A percentile compares a stretch with the other conserved stretches of the same genome.
Conservation (phyloP, 2,113 vertebrate genomes). For the Dasyurus viverrinus region DNA sequence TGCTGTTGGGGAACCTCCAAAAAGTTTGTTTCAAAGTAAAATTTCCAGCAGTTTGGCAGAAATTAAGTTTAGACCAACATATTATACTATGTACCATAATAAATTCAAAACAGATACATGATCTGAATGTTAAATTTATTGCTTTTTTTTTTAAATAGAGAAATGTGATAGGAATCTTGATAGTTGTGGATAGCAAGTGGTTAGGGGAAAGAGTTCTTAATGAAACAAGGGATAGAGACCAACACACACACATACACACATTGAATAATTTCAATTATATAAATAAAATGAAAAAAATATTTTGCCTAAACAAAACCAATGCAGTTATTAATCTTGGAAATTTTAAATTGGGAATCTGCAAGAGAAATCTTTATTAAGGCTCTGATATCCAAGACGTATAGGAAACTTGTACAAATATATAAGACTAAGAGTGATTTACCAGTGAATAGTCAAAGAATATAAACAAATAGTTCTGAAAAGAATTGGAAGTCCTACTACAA, state of each 20-base stretch:
- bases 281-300: background rate
- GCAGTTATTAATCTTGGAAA: background rate
- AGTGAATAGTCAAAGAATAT: background rate
- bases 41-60: background rate
- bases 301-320: background rate
- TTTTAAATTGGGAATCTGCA: background rate
- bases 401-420: background rate
- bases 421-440: background rate
- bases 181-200: too few species aligned
- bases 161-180: background rate
- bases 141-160: background rate
- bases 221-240: background rate
- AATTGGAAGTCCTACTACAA: background rate
- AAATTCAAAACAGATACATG: background rate
- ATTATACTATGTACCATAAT: background rate
- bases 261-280: background rate
- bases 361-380: background rate
- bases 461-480: background rate
- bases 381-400: background rate
- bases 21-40: background rate
- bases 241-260: background rate
- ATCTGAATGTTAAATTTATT: background rate
- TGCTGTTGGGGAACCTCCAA: background rate
- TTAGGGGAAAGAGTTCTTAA: background rate
- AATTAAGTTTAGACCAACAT: background rate